Conservation (phyloP, 1,140 invertebrate species). For the Drosophila busckii region DNA sequence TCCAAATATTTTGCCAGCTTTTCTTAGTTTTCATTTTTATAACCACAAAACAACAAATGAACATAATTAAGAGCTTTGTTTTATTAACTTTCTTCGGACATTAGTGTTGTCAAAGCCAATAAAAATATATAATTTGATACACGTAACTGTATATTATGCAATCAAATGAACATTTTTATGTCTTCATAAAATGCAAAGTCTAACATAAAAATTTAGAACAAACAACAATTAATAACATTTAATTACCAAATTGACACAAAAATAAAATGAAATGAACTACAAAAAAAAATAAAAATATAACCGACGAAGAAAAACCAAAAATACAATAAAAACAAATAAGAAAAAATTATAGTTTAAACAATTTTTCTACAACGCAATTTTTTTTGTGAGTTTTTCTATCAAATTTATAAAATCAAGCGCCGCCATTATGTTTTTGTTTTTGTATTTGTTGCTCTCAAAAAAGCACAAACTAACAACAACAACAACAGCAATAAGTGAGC, state of each 20-base stretch:
- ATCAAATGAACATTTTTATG: no score
- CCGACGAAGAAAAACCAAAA: no score
- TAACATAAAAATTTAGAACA: constrained; percentile 17
- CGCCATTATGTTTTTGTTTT: constrained; percentile 67
- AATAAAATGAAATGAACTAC: no score
- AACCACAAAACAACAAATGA: no score
- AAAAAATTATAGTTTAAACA: constrained; percentile 58
- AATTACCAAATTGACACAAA: constrained; percentile 39
- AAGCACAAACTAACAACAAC: constrained; percentile 14
- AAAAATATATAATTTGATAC: no score
- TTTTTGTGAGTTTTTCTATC: constrained; percentile 65
- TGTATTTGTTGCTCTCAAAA: constrained; percentile 26
- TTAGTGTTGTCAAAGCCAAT: no score
- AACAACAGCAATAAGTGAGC: constrained; percentile 1
- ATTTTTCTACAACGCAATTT: constrained; percentile 73
- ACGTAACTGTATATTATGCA: no score
- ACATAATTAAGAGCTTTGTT: no score
- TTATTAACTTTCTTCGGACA: no score
- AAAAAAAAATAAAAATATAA: constrained; percentile 7
- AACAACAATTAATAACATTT: constrained; percentile 22
- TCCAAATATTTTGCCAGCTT: no score
- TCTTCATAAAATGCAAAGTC: no score
- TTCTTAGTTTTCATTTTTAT: no score
- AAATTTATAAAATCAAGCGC: constrained; percentile 58
- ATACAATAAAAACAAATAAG: constrained; percentile 28